A percentile compares a stretch with the other conserved stretches of the same genome.
These are phyloP conservation scores for Theocolax elegans DNA, from an alignment of 1,140 invertebrate genomes.

Conservation along the genomic window DNA sequence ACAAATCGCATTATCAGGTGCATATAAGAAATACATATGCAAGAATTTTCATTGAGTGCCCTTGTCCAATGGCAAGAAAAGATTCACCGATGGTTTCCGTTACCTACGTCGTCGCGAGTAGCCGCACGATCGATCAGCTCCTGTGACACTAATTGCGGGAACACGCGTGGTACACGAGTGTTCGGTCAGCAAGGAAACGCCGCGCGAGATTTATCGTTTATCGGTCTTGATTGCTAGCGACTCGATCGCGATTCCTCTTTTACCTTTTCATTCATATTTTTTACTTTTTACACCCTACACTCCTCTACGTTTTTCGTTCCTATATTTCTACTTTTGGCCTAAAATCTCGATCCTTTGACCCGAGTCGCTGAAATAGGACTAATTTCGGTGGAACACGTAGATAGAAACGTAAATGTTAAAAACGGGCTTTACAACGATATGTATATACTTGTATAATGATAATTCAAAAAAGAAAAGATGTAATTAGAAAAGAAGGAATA, in stretches of 20 bases:
- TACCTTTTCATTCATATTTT: not conserved
- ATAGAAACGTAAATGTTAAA: too few relatives aligned
- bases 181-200: conserved; percentile 52
- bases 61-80: conserved; percentile 9
- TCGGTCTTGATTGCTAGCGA: conserved; percentile 55
- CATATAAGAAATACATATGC: too few relatives aligned
- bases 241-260: not conserved
- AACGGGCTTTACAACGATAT: too few relatives aligned
- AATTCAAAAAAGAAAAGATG: too few relatives aligned
- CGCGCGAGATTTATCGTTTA: conserved; percentile 60
- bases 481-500: too few relatives aligned
- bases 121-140: conserved; percentile 59
- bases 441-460: too few relatives aligned
- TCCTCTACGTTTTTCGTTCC: not conserved
- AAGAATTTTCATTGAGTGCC: conserved; percentile 22
- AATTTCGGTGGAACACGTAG: too few relatives aligned
- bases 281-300: too few relatives aligned
- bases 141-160: conserved; percentile 60
- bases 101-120: conserved; percentile 43
- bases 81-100: conserved; percentile 28
- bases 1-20: too few relatives aligned
- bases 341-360: too few relatives aligned
- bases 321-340: too few relatives aligned
- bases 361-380: too few relatives aligned
- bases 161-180: conserved; percentile 57